These are phyloP conservation scores for Acipenser ruthenus DNA, from an alignment of 2,797 vertebrate genomes.

Conservation along the genomic window DNA sequence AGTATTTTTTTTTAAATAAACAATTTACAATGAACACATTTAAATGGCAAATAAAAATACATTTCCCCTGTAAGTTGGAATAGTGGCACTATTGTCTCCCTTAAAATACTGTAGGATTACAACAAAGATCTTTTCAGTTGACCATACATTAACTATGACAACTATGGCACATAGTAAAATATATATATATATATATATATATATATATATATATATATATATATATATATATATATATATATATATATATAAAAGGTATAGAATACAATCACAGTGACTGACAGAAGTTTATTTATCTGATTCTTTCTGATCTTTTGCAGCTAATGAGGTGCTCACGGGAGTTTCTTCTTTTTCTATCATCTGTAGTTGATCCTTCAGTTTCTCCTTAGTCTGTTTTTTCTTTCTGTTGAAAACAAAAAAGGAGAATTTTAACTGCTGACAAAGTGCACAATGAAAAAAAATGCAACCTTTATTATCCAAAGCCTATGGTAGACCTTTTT, in stretches of 20 bases:
- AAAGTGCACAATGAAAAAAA: conserved; percentile 19
- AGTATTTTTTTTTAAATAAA: no score
- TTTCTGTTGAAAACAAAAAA: conserved; percentile 30
- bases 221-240: no score
- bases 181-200: no score
- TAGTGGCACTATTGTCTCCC: no score
- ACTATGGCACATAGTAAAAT: not conserved
- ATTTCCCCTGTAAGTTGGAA: no score
- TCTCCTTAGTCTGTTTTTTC: conserved; percentile 27
- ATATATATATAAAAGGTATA: conserved; percentile 4
- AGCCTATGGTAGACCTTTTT: conserved; percentile 15
- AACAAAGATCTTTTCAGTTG: not conserved
- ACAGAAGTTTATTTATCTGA: conserved; percentile 10
- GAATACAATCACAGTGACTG: not conserved
- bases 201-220: no score
- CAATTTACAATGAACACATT: no score
- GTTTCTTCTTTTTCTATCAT: conserved; percentile 33
- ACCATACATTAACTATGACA: not conserved
- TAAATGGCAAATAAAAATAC: no score
- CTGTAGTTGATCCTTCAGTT: conserved; percentile 27
- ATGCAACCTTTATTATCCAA: conserved; percentile 21
- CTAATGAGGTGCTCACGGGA: conserved; percentile 39
- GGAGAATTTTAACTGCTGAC: conserved; percentile 29
- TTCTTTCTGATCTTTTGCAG: conserved; percentile 24
- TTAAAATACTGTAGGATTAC: no score